phyloP scores from a whole-genome alignment of 2,888 invertebrate species.

The Ptychoptera contaminata region DNA sequence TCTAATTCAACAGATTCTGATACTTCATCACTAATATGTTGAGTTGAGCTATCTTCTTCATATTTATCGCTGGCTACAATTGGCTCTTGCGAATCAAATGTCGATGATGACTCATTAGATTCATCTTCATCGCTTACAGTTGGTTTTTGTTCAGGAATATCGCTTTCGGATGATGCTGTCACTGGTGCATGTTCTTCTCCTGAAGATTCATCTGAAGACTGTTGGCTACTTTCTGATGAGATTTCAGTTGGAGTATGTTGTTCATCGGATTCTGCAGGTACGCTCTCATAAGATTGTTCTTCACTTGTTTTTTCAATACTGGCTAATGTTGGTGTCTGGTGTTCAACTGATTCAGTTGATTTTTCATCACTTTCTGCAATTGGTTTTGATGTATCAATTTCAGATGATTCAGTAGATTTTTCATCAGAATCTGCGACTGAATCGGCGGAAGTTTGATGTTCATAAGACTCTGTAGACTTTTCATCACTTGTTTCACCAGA shows the following conservation, averaged over 20 bases:
- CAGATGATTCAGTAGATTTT: not conserved
- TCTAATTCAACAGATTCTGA: slow-evolving; percentile 1
- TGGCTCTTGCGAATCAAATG: not conserved
- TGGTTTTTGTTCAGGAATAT: not conserved
- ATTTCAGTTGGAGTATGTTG: not conserved
- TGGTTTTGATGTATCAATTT: slow-evolving; percentile 3
- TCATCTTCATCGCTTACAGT: not conserved
- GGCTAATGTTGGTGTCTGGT: too few relatives aligned
- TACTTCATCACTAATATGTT: too few relatives aligned
- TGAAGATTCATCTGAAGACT: not conserved
- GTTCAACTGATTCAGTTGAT: not conserved
- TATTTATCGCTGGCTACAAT: slow-evolving; percentile 4
- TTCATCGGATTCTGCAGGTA: not conserved
- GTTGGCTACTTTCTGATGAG: not conserved
- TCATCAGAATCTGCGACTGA: too few relatives aligned
- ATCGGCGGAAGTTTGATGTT: not conserved
- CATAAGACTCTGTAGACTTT: slow-evolving; percentile 9
- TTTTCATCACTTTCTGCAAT: not conserved
- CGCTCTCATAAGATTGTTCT: not conserved
- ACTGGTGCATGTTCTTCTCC: too few relatives aligned
- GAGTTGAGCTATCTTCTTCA: slow-evolving; percentile 1
- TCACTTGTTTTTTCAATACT: slow-evolving; percentile 4
- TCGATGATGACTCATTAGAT: not conserved
- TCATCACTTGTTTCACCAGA: slow-evolving; percentile 9
- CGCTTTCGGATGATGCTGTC: not conserved